phyloP scores from a whole-genome alignment of 2,888 invertebrate genomes.

The Andrena chrysosceles region DNA sequence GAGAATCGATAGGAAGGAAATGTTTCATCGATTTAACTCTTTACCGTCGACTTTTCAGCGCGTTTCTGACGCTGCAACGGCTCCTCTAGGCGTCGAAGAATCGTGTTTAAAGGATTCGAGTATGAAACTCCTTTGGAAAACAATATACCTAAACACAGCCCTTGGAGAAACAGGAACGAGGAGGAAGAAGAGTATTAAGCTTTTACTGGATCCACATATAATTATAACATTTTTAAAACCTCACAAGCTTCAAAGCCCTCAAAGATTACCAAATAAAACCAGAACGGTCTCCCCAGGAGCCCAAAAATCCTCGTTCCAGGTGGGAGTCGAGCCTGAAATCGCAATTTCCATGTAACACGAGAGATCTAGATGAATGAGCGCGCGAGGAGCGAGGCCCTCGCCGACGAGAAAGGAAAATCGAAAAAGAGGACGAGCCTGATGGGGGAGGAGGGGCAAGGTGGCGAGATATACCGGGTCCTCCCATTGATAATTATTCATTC shows the following conservation, averaged over 20 bases:
- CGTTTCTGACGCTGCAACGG: neutral
- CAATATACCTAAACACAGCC: too few species aligned
- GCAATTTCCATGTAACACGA: neutral
- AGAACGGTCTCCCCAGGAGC: neutral
- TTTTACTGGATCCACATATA: too few species aligned
- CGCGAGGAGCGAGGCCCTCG: slow-evolving; percentile 11
- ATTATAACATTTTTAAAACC: too few species aligned
- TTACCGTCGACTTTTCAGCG: neutral
- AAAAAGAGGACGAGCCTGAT: slow-evolving; percentile 10
- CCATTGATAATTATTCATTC: slow-evolving; percentile 82
- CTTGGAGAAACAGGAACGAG: too few species aligned
- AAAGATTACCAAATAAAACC: neutral
- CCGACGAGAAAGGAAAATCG: slow-evolving; percentile 25
- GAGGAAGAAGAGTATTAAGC: too few species aligned
- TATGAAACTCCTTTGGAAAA: too few species aligned
- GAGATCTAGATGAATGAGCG: slow-evolving; percentile 13
- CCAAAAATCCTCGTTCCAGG: neutral
- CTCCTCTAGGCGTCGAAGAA: too few species aligned
- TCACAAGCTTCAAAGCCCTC: neutral
- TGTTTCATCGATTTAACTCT: slow-evolving; percentile 4
- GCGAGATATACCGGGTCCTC: slow-evolving; percentile 69
- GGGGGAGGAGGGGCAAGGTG: slow-evolving; percentile 40
- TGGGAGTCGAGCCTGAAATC: neutral
- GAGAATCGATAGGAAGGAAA: neutral
- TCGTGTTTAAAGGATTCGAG: too few species aligned